These are phyloP conservation scores for Pteria penguin DNA, from an alignment of 2,888 invertebrate species.

Conservation along the genomic window DNA sequence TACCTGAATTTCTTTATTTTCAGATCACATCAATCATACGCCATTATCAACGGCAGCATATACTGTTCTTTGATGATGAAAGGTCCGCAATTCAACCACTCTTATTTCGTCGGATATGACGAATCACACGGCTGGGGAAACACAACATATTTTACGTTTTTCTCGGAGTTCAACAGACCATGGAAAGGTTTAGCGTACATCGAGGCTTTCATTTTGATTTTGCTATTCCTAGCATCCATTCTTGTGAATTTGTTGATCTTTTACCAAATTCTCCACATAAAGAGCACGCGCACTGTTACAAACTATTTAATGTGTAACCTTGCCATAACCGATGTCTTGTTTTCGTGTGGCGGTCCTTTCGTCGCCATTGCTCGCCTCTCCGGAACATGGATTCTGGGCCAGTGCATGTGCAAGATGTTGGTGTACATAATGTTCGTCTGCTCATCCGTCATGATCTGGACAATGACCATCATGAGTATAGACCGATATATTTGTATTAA, in stretches of 20 bases:
- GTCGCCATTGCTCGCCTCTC: conserved; percentile 64
- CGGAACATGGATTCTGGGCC: conserved; percentile 67
- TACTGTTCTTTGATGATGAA: too few relatives aligned
- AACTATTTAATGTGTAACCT: conserved; percentile 68
- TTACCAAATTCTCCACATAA: conserved; percentile 46
- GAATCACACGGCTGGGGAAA: conserved; percentile 56
- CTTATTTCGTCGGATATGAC: conserved; percentile 59
- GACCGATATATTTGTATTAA: conserved; percentile 67
- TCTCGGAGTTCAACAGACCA: conserved; percentile 64
- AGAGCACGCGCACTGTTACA: conserved; percentile 53
- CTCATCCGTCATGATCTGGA: conserved; percentile 67
- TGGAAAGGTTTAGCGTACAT: conserved; percentile 46
- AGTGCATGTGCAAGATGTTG: conserved; percentile 59
- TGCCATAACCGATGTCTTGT: conserved; percentile 66
- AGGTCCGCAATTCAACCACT: conserved; percentile 39
- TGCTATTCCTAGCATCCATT: conserved; percentile 54
- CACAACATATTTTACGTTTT: conserved; percentile 64
- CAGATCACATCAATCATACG: too few relatives aligned
- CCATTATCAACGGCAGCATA: too few relatives aligned
- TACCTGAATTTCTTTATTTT: too few relatives aligned
- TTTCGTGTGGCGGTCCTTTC: conserved; percentile 59
- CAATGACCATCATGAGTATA: conserved; percentile 67
- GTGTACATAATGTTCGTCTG: conserved; percentile 60
- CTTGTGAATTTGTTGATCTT: conserved; percentile 58
- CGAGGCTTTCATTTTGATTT: conserved; percentile 52